A percentile compares a stretch with the other conserved stretches of the same genome.
phyloP scores from a whole-genome alignment of 2,113 vertebrate genomes.

The Phaethornis superciliosus region DNA sequence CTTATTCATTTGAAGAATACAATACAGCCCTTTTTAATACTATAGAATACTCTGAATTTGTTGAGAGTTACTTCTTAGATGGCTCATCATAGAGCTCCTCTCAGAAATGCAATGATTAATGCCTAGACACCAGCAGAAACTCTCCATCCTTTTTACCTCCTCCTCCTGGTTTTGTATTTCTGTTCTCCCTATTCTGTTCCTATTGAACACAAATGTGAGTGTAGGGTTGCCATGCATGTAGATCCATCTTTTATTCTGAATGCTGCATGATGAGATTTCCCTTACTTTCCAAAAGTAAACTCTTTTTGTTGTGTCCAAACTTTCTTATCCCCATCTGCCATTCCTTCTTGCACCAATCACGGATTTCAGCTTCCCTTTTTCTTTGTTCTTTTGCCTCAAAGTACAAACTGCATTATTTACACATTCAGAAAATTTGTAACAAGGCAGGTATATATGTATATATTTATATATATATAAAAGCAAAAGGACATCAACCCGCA shows the following conservation, averaged over 20 bases:
- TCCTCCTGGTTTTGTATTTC: background rate
- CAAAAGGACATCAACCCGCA: fast-evolving
- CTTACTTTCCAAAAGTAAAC: background rate
- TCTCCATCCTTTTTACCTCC: background rate
- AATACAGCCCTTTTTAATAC: background rate
- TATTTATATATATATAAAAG: background rate
- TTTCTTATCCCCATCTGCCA: background rate
- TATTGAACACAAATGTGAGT: background rate
- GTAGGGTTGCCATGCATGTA: background rate
- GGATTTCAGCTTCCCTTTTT: background rate
- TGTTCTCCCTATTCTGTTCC: no score
- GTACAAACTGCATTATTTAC: background rate
- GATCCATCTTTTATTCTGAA: background rate
- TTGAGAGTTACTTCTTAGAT: background rate
- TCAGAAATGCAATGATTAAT: background rate
- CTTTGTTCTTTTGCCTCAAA: background rate
- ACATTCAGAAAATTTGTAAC: background rate
- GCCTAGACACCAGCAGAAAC: background rate
- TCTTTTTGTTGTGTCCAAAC: background rate
- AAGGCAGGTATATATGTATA: background rate
- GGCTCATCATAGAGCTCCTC: background rate
- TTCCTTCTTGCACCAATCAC: background rate
- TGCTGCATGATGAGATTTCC: background rate
- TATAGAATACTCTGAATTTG: background rate
- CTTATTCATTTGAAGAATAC: background rate